A percentile compares a stretch with the other conserved stretches of the same genome.
phyloP scores from a whole-genome alignment of 2,797 vertebrate species.

The Enteromius trimaculatus region DNA sequence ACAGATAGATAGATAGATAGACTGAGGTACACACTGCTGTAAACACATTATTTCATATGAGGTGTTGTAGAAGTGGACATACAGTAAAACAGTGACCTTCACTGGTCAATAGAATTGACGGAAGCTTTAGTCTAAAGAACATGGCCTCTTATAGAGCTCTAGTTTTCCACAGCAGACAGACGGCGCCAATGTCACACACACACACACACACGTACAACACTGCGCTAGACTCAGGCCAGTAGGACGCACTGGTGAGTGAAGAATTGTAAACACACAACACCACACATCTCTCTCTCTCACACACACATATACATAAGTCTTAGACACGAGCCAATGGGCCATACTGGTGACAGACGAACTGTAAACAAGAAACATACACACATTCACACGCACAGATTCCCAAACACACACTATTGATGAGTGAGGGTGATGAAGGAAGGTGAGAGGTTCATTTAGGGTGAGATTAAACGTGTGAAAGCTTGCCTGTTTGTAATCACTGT shows the following conservation, averaged over 20 bases:
- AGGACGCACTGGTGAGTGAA: constrained; percentile 43
- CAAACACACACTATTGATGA: constrained; percentile 44
- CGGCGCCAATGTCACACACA: constrained; percentile 52
- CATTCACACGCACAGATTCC: constrained; percentile 35
- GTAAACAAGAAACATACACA: constrained; percentile 54
- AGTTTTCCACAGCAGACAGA: constrained; percentile 57
- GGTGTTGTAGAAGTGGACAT: constrained; percentile 15
- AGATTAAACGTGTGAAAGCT: constrained; percentile 46
- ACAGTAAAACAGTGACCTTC: constrained; percentile 28
- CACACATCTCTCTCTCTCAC: constrained; percentile 30
- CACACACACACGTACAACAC: constrained; percentile 24
- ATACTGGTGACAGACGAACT: constrained; percentile 57
- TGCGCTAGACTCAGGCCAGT: constrained; percentile 33
- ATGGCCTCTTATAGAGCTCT: constrained; percentile 48
- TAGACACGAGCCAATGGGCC: constrained; percentile 35
- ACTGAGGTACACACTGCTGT: too few species aligned
- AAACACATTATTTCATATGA: constrained; percentile 1
- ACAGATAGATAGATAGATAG: neutral
- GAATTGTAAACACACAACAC: constrained; percentile 47
- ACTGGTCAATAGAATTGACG: constrained; percentile 15
- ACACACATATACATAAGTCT: constrained; percentile 24
- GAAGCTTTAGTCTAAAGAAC: constrained; percentile 35
- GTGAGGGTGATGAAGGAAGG: constrained; percentile 54
- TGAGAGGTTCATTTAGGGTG: constrained; percentile 53
- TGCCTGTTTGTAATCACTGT: constrained; percentile 51